phyloP scores from a whole-genome alignment of 2,797 vertebrate genomes.

The Lepilemur septentrionalis region DNA sequence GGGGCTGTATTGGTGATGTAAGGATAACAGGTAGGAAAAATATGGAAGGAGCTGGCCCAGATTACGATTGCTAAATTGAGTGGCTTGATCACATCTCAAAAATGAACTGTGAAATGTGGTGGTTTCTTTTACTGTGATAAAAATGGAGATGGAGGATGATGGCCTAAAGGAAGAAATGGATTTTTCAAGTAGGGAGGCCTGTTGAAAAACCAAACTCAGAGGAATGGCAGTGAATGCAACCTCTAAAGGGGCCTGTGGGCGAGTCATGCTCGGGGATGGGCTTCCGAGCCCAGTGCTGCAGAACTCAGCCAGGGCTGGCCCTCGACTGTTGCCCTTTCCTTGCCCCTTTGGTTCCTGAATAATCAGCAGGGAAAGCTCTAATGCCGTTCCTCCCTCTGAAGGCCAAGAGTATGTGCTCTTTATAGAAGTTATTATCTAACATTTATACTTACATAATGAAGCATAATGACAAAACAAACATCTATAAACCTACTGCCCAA shows the following conservation, averaged over 20 bases:
- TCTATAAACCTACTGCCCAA: background rate
- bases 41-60: background rate
- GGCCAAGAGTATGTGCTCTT: background rate
- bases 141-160: background rate
- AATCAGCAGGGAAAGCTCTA: background rate
- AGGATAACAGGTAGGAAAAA: background rate
- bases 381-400: background rate
- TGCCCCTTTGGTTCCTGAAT: background rate
- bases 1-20: background rate
- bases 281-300: background rate
- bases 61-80: background rate
- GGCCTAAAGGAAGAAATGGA: background rate
- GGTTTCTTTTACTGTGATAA: background rate
- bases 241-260: background rate
- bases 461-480: background rate
- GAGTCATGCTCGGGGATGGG: background rate
- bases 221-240: background rate
- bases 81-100: background rate
- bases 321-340: background rate
- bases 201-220: background rate
- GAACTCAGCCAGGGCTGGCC: background rate
- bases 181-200: background rate
- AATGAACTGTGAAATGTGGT: background rate
- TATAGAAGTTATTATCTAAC: background rate
- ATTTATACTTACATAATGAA: background rate